Evolutionary conservation across 2,888 invertebrate genomes (phyloP), one percentile per base, ranked within the genome.

Genomic region (Stenotaenia linearis): DNA sequence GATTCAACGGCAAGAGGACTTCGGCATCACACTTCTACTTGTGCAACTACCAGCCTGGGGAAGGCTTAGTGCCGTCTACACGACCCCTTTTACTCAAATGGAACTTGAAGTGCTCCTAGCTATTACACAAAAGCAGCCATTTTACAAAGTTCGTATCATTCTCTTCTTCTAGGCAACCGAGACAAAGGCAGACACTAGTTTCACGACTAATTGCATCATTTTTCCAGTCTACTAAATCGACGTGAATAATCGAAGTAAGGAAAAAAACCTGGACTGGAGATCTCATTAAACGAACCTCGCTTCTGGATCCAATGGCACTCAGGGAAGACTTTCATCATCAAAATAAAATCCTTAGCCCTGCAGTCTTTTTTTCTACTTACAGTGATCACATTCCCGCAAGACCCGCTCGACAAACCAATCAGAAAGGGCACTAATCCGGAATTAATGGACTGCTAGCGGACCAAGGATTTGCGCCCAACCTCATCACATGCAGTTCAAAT

Each of bases 11-110:
- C 25, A 15, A 69, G 69, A 69, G 69, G 69, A 69, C 69, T 69
- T 28, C 12, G n/a, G 69, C 69, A 69, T 69, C 69, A 69, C 69
- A 69, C 69, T 69, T 28, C 69, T 25, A 69, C 69, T 50, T 5
- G 50, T 18, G 50, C 50, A 69, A 28, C 69, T 69, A 69, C 69
- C 25, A 69, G 69, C 69, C 69, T 12, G 69, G 69, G 25, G 23
- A 69, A 28, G 69, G 28, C 69, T 69, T 69, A 69, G 69, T 69
- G 28, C 69, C 69, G 69, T 69, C 69, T 69, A 69, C 69, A 69
- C 69, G 69, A 69, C 69, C 69, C 69, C 69, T 69, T 69, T 69
- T 69, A 69, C 69, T 69, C 69, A 69, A 69, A 69, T 69, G 69
- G 69, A 69, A 69, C 69, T 69, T 69, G 69, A 69, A 69, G 69